A percentile compares a stretch with the other conserved stretches of the same genome.
Evolutionary conservation across 2,888 invertebrate genomes (phyloP).

Genomic region (Octodonta nipae): DNA sequence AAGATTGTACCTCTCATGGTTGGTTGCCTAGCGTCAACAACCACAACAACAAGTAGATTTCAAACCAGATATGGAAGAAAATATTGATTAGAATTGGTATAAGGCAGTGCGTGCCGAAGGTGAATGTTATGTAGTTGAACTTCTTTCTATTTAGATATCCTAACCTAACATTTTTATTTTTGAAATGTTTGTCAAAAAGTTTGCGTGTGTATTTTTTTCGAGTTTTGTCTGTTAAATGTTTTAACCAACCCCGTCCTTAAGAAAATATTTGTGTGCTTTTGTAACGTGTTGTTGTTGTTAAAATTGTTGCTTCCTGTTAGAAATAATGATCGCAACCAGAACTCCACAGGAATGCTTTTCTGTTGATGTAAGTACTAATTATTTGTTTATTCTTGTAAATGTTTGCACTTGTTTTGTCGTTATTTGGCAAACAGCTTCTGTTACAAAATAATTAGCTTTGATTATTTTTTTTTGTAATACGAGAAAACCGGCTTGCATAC

Average conservation of each 20-base stretch:
- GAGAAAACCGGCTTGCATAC: no score
- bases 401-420: no score
- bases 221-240: conserved; percentile 5
- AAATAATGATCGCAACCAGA: conserved; percentile 20
- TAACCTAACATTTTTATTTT: conserved; percentile 24
- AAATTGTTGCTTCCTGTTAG: no score
- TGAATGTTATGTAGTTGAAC: conserved; percentile 13
- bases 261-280: conserved; percentile 17
- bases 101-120: neutral
- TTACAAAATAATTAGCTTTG: no score
- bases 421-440: no score
- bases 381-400: neutral
- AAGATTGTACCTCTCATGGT: no score
- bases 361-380: conserved; percentile 20
- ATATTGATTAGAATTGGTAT: neutral
- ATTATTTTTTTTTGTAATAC: no score
- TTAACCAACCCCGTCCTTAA: neutral
- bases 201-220: conserved; percentile 13
- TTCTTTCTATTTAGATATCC: conserved; percentile 22
- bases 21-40: conserved; percentile 2
- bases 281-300: conserved; percentile 15
- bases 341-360: conserved; percentile 24
- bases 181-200: conserved; percentile 17
- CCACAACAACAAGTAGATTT: no score
- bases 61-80: conserved; percentile 1